phyloP scores from a whole-genome alignment of 92 coral and sea anemone genomes.

The Scolanthus callimorphus region DNA sequence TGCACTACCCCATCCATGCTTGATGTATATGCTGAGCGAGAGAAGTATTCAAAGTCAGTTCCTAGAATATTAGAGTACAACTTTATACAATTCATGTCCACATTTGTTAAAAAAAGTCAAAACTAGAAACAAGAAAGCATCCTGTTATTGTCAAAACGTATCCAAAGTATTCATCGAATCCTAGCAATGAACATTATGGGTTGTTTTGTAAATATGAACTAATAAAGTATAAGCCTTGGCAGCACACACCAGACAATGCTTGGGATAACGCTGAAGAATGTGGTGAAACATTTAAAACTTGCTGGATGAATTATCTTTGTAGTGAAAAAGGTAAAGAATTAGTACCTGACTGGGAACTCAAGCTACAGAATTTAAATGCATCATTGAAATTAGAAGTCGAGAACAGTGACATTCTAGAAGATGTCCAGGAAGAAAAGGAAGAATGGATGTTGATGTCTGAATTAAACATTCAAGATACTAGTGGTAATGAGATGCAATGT shows the following conservation, averaged over 20 bases:
- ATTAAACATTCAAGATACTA: constrained; percentile 14
- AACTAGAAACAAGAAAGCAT: constrained; percentile 14
- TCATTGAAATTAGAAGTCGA: constrained; percentile 10
- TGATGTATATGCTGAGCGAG: constrained; percentile 54
- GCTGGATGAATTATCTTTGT: constrained; percentile 25
- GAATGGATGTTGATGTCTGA: constrained; percentile 28
- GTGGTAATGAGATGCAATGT: constrained; percentile 21
- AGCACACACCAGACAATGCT: constrained; percentile 24
- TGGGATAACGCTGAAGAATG: constrained; percentile 32
- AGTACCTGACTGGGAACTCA: constrained; percentile 38
- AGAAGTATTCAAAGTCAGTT: constrained; percentile 18
- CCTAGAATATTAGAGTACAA: constrained; percentile 38
- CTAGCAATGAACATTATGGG: constrained; percentile 28
- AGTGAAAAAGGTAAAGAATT: constrained; percentile 9
- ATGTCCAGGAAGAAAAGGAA: constrained; percentile 27
- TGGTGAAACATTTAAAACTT: constrained; percentile 28
- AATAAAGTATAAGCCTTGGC: constrained; percentile 48
- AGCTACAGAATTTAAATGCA: background rate
- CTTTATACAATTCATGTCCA: constrained; percentile 37
- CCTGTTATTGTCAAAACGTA: constrained; percentile 33
- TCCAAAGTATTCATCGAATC: constrained; percentile 35
- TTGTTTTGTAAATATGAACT: constrained; percentile 50
- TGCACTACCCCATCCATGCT: constrained; percentile 44
- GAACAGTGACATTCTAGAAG: background rate
- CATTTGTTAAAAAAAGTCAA: constrained; percentile 14